Percentiles rank a stretch among this genome's conserved stretches.
phyloP scores from a whole-genome alignment of 2,113 vertebrate species.

The Neodon shergylaensis region DNA sequence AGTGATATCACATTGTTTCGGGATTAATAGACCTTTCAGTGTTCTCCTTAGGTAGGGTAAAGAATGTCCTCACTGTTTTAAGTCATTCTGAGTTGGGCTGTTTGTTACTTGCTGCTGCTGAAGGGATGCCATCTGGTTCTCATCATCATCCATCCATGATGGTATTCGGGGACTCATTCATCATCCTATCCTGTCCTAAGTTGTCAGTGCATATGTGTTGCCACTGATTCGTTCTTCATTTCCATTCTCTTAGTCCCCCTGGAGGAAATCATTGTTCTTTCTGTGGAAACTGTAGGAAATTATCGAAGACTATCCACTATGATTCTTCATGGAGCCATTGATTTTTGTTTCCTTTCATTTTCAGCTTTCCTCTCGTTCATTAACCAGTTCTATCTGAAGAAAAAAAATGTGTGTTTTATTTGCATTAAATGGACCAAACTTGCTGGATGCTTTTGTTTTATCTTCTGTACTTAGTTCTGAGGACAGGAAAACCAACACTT shows the following conservation, averaged over 20 bases:
- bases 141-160: constrained; percentile 50
- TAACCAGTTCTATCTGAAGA: background rate
- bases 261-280: constrained; percentile 28
- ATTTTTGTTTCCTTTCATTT: background rate
- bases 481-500: background rate
- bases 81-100: background rate
- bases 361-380: background rate
- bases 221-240: constrained; percentile 40
- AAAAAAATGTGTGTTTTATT: background rate
- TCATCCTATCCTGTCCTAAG: background rate
- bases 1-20: background rate
- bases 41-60: background rate
- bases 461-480: background rate
- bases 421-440: background rate
- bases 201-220: background rate
- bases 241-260: background rate
- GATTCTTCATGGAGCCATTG: background rate
- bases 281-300: background rate
- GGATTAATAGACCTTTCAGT: background rate
- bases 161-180: constrained; percentile 49
- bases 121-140: constrained; percentile 50
- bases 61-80: background rate
- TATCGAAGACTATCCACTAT: background rate
- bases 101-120: constrained; percentile 39
- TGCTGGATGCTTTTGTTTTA: background rate